These are phyloP conservation scores for Paracentrotus lividus DNA, from an alignment of 53 echinoderm and acorn worm species.

Conservation along the genomic window DNA sequence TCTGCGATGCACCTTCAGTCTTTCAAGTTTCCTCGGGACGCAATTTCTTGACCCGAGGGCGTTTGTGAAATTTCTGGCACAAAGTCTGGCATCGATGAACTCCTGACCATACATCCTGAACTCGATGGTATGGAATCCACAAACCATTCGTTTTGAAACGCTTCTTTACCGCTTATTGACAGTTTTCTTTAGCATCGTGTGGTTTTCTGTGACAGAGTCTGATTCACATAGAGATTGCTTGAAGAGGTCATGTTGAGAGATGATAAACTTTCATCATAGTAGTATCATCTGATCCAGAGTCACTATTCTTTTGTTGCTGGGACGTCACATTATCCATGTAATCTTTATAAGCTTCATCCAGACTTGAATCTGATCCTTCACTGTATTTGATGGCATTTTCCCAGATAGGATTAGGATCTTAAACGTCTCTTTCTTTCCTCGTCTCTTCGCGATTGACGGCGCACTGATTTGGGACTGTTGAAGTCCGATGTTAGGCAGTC, in stretches of 20 bases:
- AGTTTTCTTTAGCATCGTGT: constrained; percentile 79
- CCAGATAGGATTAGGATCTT: constrained; percentile 91
- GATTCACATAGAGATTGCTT: constrained; percentile 96
- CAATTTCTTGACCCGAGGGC: constrained; percentile 77
- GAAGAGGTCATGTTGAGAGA: constrained; percentile 95
- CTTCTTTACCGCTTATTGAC: constrained; percentile 79
- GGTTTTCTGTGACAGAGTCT: constrained; percentile 93
- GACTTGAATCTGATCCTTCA: constrained; percentile 92
- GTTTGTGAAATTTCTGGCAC: constrained; percentile 78
- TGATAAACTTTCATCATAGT: constrained; percentile 87
- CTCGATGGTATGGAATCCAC: constrained; percentile 72
- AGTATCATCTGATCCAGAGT: constrained; percentile 89
- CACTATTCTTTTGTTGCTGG: constrained; percentile 77
- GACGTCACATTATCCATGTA: constrained; percentile 94
- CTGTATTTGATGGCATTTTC: constrained; percentile 87
- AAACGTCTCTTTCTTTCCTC: constrained; percentile 88
- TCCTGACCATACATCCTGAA: constrained; percentile 63
- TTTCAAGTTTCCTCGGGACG: constrained; percentile 70
- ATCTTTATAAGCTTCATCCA: constrained; percentile 95
- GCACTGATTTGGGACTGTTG: constrained; percentile 80
- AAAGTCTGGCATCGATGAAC: constrained; percentile 83
- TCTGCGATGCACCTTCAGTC: constrained; percentile 64
- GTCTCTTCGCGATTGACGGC: constrained; percentile 83
- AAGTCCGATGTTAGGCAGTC: constrained; percentile 77
- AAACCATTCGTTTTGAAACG: constrained; percentile 91